These are phyloP conservation scores for Caenorhabditis drosophilae DNA, from an alignment of 2,888 invertebrate species.

Conservation along the genomic window DNA sequence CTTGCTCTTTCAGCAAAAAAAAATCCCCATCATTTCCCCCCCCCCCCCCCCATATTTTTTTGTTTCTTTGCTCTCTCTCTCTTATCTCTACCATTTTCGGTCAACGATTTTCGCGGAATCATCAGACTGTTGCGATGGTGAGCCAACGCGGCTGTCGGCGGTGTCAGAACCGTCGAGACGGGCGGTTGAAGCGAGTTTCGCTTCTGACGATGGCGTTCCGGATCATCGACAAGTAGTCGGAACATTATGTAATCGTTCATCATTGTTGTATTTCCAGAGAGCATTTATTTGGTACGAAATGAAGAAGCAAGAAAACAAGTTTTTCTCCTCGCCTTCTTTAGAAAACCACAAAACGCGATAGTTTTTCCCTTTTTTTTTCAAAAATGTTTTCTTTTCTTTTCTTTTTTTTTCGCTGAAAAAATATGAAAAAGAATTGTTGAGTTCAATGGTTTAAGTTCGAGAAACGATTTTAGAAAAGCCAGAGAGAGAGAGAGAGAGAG, in stretches of 20 bases:
- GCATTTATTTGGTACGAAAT: constrained; percentile 17
- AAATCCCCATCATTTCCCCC: too few relatives aligned
- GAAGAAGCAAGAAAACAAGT: constrained; percentile 1
- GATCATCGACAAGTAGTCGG: constrained; percentile 55
- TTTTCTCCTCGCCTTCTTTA: too few relatives aligned
- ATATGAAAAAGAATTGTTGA: background rate
- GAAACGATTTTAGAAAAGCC: too few relatives aligned
- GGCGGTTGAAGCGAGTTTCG: constrained; percentile 27
- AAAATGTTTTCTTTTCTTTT: background rate
- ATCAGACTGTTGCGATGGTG: constrained; percentile 27
- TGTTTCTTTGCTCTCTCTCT: too few relatives aligned
- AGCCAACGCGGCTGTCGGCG: constrained; percentile 9
- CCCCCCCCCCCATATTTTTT: too few relatives aligned
- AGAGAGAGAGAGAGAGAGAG: too few relatives aligned
- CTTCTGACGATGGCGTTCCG: constrained; percentile 36
- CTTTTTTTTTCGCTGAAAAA: constrained; percentile 1
- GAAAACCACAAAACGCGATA: too few relatives aligned
- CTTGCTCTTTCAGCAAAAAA: constrained; percentile 2
- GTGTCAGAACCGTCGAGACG: background rate
- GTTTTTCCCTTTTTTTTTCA: background rate
- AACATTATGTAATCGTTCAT: constrained; percentile 62
- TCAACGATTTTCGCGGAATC: constrained; percentile 30
- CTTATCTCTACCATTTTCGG: constrained; percentile 19
- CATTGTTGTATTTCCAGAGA: constrained; percentile 46
- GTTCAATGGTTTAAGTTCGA: background rate